Evolutionary conservation across 2,797 vertebrate genomes (phyloP), one percentile per base, ranked within the genome.

Genomic region (Lemur catta): DNA sequence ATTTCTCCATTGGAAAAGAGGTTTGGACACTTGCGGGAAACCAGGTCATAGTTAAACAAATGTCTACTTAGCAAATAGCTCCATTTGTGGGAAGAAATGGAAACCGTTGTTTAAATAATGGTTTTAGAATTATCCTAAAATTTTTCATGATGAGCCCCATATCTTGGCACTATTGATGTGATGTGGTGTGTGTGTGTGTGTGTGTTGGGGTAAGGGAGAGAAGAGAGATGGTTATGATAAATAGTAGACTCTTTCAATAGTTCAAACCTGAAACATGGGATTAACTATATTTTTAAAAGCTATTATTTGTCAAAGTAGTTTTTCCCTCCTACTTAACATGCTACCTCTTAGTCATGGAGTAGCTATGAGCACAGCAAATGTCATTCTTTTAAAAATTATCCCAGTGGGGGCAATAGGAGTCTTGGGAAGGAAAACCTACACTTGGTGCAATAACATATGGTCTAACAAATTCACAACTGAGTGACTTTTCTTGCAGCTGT

Each of bases 261-360:
- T 89, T 98, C 93, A 97, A 96, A 97, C 86, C 92, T 97, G 89
- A 96, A 97, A 95, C 90, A 97, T 80, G 41, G 52, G 52, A 96
- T 96, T 98, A 95, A 98, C 98, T 98, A 96, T 98, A 96, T 98
- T 98, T 98, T 98, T 95, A 95, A 98, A 98, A 98, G 91, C 57
- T 86, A 87, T 97, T 86, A 72, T 96, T 98, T 97, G 96, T 91
- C 91, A 97, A 78, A 98, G 76, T 88, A 97, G 41, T 67, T 76
- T 89, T 76, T 72, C 74, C 46, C 15, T 67, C 14, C 18, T 86
- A 67, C 48, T 97, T 38, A 95, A 74, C n/a, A 59, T 87, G 41
- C 75, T 89, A 74, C 52, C 7, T 94, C 41, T 95, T 91, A 92
- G 67, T 80, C 55, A 79, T 57, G 24, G 75, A 78, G 89, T 33